Conservation (phyloP, 2,888 invertebrate genomes). For the Drosophila sordidula region DNA sequence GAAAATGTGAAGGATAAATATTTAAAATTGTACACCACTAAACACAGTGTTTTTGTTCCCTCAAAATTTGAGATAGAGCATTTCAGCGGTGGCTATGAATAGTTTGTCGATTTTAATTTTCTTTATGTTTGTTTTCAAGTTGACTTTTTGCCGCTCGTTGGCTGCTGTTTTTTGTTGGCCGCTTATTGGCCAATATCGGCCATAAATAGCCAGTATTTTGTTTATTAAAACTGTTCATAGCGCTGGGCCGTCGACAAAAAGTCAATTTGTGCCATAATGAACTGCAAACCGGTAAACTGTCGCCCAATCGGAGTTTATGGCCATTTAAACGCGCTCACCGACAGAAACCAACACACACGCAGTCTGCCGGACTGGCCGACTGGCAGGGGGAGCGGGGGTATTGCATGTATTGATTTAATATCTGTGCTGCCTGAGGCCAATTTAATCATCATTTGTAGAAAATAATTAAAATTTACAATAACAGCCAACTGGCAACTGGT, state of each 20-base stretch:
- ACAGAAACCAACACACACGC: constrained; percentile 22
- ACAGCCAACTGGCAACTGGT: constrained; percentile 23
- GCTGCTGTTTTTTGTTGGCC: constrained; percentile 18
- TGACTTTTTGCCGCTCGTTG: constrained; percentile 8
- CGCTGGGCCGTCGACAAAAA: constrained; percentile 54
- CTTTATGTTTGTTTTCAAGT: constrained; percentile 4
- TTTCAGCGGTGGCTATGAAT: background rate
- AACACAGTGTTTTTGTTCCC: too few species aligned
- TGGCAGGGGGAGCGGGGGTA: background rate
- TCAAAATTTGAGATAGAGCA: background rate
- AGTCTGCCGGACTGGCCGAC: background rate
- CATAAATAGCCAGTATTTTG: constrained; percentile 50
- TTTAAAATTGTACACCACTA: too few species aligned
- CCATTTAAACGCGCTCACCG: constrained; percentile 63
- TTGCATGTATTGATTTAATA: constrained; percentile 76
- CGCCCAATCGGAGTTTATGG: constrained; percentile 61
- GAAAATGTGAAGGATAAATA: too few species aligned
- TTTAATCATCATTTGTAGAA: constrained; percentile 82
- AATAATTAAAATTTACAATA: constrained; percentile 80
- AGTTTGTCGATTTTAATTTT: background rate
- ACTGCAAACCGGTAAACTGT: constrained; percentile 80
- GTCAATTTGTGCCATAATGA: constrained; percentile 77
- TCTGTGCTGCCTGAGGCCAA: constrained; percentile 73
- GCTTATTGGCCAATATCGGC: constrained; percentile 18
- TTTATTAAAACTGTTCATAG: constrained; percentile 42